Base-by-base conservation (phyloP, 2,797 vertebrate genomes). In the Microchirus variegatus region DNA sequence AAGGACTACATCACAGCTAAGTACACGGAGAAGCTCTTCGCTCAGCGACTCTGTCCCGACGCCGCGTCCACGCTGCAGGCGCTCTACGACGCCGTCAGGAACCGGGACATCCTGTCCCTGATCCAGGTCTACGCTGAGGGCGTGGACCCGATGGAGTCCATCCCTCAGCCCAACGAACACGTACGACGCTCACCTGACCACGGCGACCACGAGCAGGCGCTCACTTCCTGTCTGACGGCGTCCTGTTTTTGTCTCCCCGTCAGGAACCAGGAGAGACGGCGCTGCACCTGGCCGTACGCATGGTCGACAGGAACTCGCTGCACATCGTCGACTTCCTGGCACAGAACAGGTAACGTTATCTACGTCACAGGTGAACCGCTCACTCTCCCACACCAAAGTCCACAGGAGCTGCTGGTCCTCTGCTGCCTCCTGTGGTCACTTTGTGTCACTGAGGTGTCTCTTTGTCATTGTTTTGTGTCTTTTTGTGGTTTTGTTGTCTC, bases 1-100 rank as follows among this genome's bases (percentile, higher is more conserved):
- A 99, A 99, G 90, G 96, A 99, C 88, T 99, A 94, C 88, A 99
- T 99, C 81, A 96, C 92, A 2, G 95, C 96, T 59, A 99, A 99
- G 84, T 99, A 99, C 90, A 96, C 94, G 0, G 97, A 99, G 85
- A 95, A 91, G 77, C 93, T 90, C 10, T 98, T 96, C 1, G 93
- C 93, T 12, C 89, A 78, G 75, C 95, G 84, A 26, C 93, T 86
- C 17, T 93, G 92, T 0, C 9, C 50, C 0, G 95, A 97, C 56
- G 80, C 78, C 0, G 31, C 81, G 0, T 80, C 93, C 48, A 93
- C 93, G 50, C 89, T 96, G 26, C 93, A 94, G 7, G 82, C 82
- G 26, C 93, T 99, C 31, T 96, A 95, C 43, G 94, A 96, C 67
- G 92, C 97, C 0, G 95, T 98, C 59, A 95, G 93, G 74, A 90